A percentile compares a stretch with the other conserved stretches of the same genome.
These are phyloP conservation scores for Drosophila paulistorum DNA, from an alignment of 1,140 invertebrate genomes.

Conservation along the genomic window DNA sequence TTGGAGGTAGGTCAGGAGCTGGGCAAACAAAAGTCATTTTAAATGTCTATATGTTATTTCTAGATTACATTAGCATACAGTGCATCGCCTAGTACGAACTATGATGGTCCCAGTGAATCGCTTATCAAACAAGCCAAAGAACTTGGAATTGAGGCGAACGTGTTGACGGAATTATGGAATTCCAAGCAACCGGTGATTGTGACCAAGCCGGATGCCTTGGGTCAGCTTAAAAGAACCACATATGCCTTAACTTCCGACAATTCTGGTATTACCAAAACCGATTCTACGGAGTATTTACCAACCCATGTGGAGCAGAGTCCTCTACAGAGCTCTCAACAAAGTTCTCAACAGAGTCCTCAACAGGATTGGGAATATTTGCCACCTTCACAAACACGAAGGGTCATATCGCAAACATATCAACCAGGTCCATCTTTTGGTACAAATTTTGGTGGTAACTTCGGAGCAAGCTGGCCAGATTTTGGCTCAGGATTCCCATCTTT, in stretches of 20 bases:
- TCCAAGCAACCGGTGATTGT: conserved; percentile 47
- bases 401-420: not conserved
- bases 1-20: conserved; percentile 32
- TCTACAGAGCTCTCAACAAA: not conserved
- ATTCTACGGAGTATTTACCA: not conserved
- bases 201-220: conserved; percentile 26
- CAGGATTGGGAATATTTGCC: conserved; percentile 56
- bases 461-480: conserved; percentile 25
- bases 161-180: conserved; percentile 47
- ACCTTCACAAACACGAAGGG: not conserved
- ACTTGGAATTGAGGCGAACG: conserved; percentile 3
- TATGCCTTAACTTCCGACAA: conserved; percentile 44
- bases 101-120: not conserved
- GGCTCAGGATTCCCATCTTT: not conserved
- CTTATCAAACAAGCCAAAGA: not conserved
- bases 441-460: not conserved
- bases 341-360: conserved; percentile 30
- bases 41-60: not conserved
- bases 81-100: not conserved
- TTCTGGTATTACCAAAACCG: not conserved
- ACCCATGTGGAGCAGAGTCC: not conserved
- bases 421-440: not conserved
- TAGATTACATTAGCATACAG: conserved; percentile 1
- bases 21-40: not conserved
- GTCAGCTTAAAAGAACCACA: conserved; percentile 31